Conservation (phyloP, 2,113 vertebrate genomes). For the Centropristis striata region DNA sequence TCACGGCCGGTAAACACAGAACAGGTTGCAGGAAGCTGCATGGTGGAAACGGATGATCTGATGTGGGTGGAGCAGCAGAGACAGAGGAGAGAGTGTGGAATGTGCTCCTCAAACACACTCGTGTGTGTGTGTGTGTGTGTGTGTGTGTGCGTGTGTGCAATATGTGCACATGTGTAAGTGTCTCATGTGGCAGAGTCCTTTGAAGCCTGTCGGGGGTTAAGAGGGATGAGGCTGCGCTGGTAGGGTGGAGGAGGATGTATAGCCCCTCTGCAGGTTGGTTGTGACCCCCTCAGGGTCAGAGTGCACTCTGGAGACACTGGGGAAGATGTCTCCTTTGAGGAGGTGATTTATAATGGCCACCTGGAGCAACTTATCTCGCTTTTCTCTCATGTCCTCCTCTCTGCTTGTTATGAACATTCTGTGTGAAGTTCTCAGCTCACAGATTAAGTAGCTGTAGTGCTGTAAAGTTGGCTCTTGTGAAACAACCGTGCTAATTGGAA, state of each 20-base stretch:
- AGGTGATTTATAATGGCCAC: slow-evolving; percentile 80
- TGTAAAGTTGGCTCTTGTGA: slow-evolving; percentile 22
- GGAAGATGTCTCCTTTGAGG: slow-evolving; percentile 76
- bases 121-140: slow-evolving; percentile 19
- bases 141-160: slow-evolving; percentile 21
- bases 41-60: slow-evolving; percentile 53
- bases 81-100: slow-evolving; percentile 41
- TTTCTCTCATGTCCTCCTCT: slow-evolving; percentile 47
- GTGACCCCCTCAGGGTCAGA: slow-evolving; percentile 73
- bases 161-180: slow-evolving; percentile 46
- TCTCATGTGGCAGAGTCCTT: slow-evolving; percentile 68
- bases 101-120: slow-evolving; percentile 36
- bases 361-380: slow-evolving; percentile 77
- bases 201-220: slow-evolving; percentile 78
- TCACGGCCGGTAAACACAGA: slow-evolving; percentile 61
- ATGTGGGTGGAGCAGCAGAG: slow-evolving; percentile 25
- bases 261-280: slow-evolving; percentile 64
- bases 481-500: slow-evolving; percentile 38
- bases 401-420: slow-evolving; percentile 17
- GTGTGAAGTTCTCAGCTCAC: slow-evolving; percentile 40
- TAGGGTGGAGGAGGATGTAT: slow-evolving; percentile 73
- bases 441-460: slow-evolving; percentile 37
- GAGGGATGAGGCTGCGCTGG: slow-evolving; percentile 61
- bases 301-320: slow-evolving; percentile 64
- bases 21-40: slow-evolving; percentile 63